Percentiles rank a stretch among this genome's conserved stretches.
Conservation (phyloP, 2,797 vertebrate species). For the Clarias laeviceps region DNA sequence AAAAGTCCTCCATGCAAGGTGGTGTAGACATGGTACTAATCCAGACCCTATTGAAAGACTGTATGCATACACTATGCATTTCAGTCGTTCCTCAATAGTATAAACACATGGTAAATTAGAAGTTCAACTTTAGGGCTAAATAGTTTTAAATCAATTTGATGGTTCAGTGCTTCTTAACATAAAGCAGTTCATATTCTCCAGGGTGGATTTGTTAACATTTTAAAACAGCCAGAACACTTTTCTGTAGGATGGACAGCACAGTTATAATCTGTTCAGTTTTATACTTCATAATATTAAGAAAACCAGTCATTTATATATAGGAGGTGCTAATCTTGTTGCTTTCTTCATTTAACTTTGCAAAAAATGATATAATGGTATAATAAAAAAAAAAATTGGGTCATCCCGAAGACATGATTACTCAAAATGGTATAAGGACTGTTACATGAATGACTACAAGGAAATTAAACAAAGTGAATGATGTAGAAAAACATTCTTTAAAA, state of each 20-base stretch:
- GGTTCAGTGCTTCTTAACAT: constrained; percentile 4
- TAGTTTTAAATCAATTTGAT: background rate
- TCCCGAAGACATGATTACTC: background rate
- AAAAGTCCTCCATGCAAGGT: background rate
- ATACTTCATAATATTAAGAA: background rate
- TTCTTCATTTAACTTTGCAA: background rate
- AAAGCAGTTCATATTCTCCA: constrained; percentile 4
- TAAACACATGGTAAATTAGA: background rate
- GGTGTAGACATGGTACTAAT: background rate
- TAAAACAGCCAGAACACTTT: background rate
- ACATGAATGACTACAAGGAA: background rate
- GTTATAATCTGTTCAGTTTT: background rate
- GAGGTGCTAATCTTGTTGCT: background rate
- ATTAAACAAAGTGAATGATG: background rate
- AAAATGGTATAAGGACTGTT: background rate
- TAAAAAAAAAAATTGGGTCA: background rate
- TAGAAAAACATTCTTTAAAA: background rate
- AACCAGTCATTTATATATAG: background rate
- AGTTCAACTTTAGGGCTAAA: background rate
- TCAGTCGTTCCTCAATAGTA: background rate
- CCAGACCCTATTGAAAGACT: background rate
- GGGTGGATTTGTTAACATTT: background rate
- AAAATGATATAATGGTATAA: background rate
- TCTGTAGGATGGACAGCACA: background rate
- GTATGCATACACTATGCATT: background rate